Conservation (phyloP, 37 sponge, comb jelly and placozoan genomes). For the Cladorhizidae sp. region DNA sequence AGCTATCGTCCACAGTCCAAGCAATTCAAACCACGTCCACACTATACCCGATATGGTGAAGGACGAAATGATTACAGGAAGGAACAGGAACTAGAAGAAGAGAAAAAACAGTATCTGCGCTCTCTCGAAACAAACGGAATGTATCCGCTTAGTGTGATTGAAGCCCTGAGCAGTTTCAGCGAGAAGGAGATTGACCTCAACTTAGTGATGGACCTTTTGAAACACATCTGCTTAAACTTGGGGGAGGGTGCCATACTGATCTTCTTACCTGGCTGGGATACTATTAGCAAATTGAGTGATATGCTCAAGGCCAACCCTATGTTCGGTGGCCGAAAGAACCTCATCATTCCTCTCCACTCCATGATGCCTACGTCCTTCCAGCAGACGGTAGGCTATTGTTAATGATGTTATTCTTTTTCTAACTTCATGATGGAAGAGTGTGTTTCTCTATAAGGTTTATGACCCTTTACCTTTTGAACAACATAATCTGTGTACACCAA, state of each 20-base stretch:
- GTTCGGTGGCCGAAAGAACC: slow-evolving; percentile 42
- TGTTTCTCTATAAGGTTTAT: no score
- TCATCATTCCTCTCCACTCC: slow-evolving; percentile 85
- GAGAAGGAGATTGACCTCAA: slow-evolving; percentile 48
- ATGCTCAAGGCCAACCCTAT: slow-evolving; percentile 51
- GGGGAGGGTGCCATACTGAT: slow-evolving; percentile 73
- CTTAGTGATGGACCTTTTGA: slow-evolving; percentile 29
- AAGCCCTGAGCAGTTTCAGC: slow-evolving; percentile 26
- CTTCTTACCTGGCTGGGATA: slow-evolving; percentile 81
- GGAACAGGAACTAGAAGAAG: slow-evolving; percentile 24
- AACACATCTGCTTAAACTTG: slow-evolving; percentile 31
- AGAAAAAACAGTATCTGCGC: slow-evolving; percentile 15
- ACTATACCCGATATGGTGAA: slow-evolving; percentile 26
- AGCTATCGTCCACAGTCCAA: slow-evolving; percentile 35
- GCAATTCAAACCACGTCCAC: slow-evolving; percentile 20
- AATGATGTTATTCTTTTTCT: no score
- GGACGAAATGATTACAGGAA: slow-evolving; percentile 8
- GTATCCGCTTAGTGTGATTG: slow-evolving; percentile 35
- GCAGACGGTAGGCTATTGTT: slow-evolving; percentile 24
- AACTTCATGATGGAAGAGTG: no score
- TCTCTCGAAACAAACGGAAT: slow-evolving; percentile 28
- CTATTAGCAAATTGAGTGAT: slow-evolving; percentile 69
- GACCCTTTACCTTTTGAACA: neutral
- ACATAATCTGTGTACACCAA: neutral
- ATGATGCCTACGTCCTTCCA: slow-evolving; percentile 75